Percentiles rank a stretch among this genome's conserved stretches.
phyloP scores from a whole-genome alignment of 2,888 invertebrate genomes.

The Apamea crenata region DNA sequence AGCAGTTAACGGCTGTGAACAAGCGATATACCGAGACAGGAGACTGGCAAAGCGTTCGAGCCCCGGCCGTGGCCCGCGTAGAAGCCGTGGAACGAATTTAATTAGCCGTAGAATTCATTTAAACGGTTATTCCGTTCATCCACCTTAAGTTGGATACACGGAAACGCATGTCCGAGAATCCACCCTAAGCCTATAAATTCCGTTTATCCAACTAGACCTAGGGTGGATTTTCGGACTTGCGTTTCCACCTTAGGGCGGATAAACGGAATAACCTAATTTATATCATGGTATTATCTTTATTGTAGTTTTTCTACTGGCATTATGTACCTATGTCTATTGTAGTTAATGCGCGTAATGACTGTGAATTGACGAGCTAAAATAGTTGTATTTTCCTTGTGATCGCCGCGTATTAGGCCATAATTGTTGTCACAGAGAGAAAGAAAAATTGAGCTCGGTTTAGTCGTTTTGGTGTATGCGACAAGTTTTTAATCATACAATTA shows the following conservation, averaged over 20 bases:
- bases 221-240: neutral
- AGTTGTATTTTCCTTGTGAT: conserved; percentile 24
- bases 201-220: neutral
- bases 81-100: conserved; percentile 79
- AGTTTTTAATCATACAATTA: conserved; percentile 17
- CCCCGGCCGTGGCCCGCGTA: conserved; percentile 79
- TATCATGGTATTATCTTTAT: neutral
- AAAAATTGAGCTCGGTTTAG: conserved; percentile 24
- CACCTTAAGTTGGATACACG: neutral
- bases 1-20: conserved; percentile 87
- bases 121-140: neutral
- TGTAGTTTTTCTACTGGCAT: conserved; percentile 14
- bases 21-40: conserved; percentile 85
- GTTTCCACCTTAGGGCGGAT: neutral
- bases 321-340: conserved; percentile 13
- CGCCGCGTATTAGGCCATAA: neutral
- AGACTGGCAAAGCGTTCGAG: conserved; percentile 82
- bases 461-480: conserved; percentile 7
- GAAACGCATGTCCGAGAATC: neutral
- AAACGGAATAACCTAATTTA: neutral
- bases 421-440: conserved; percentile 8
- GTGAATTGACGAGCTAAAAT: conserved; percentile 38
- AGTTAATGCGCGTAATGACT: conserved; percentile 17
- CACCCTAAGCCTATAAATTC: neutral
- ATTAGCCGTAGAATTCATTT: neutral